These are phyloP conservation scores for Temnothorax curvispinosus DNA, from an alignment of 1,140 invertebrate species.

Conservation along the genomic window DNA sequence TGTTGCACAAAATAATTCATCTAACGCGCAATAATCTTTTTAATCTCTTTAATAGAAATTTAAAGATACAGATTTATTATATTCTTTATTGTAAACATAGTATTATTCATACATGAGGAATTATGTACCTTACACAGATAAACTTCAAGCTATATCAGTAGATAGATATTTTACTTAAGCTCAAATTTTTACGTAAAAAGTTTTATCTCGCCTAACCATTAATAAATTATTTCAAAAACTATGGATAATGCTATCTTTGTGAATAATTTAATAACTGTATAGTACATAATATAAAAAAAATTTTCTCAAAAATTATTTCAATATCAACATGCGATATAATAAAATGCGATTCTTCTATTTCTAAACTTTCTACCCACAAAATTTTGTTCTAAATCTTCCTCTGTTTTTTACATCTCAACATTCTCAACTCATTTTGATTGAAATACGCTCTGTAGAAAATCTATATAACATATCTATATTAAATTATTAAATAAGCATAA, in stretches of 20 bases:
- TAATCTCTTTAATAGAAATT: background rate
- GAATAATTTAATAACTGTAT: background rate
- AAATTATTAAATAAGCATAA: background rate
- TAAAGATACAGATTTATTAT: background rate
- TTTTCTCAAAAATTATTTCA: background rate
- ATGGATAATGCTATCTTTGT: background rate
- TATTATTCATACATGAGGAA: background rate
- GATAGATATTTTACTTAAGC: background rate
- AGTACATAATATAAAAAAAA: background rate
- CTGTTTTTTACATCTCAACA: background rate
- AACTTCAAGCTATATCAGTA: background rate
- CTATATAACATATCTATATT: background rate
- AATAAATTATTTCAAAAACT: background rate
- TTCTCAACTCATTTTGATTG: background rate
- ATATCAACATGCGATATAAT: background rate
- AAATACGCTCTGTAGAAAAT: background rate
- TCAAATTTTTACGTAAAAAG: background rate
- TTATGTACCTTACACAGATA: background rate
- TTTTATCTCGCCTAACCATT: background rate
- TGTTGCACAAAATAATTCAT: background rate
- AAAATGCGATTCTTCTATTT: background rate
- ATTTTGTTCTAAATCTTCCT: background rate
- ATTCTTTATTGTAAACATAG: background rate
- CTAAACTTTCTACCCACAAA: background rate
- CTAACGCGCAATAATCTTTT: background rate